Base-by-base conservation (phyloP, 2,113 vertebrate species). In the Patagioenas fasciata region DNA sequence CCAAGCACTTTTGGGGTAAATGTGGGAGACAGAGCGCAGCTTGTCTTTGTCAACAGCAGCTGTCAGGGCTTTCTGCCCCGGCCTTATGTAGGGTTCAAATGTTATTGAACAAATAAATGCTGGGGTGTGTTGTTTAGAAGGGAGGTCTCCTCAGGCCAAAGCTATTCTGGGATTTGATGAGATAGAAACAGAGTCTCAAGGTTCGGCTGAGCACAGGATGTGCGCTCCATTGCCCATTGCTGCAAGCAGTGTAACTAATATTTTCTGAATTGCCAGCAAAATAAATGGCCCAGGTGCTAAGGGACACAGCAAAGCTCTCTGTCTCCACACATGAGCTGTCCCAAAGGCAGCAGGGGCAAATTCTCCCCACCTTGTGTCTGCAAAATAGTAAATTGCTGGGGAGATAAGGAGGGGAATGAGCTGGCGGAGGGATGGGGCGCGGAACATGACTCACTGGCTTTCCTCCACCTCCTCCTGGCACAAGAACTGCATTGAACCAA, bases 371-470 rank as follows among this genome's bases (percentile, higher is more conserved):
- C 5, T 60, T 5, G 24, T 58, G 54, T 56, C 20, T 24, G 73
- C 66, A 58, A 95, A 96, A 91, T 79, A 66, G 71, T 29, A 40
- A 89, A 94, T 80, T 91, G 71, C 53, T 18, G 17, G n/a, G 44
- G n/a, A 88, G 90, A 94, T 80, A 85, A 89, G 72, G 74, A 89
- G 23, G 74, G 64, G 64, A 89, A 48, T 60, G 78, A 89, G 91
- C 50, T 86, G 85, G 53, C 4, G 11, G 53, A 89, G 38, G 70
- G 36, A 26, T 21, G n/a, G 71, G 72, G 44, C 3, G 5, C 2
- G 5, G 51, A 79, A 40, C 25, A 19, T 91, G 94, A 96, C 77
- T 96, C 93, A 95, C 54, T 89, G 87, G 42, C 80, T 95, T 82
- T 88, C 58, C 51, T 83, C 78, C 21, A 0, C 34, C 79, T 69